Evolutionary conservation across 2,888 invertebrate species (phyloP), one percentile per base, ranked within the genome.

Genomic region (Alsophila aescularia): DNA sequence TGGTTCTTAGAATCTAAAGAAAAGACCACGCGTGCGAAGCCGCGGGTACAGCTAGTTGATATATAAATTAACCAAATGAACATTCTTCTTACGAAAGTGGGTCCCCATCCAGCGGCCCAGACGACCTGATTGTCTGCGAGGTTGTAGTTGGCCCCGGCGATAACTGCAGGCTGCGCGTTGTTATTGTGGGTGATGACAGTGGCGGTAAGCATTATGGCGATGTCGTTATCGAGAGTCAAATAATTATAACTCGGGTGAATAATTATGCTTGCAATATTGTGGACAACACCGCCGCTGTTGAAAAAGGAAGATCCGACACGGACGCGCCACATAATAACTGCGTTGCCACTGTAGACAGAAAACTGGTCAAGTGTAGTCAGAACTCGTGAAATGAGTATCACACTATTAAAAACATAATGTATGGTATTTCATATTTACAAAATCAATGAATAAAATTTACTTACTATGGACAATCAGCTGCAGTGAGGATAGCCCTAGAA

Each of bases 61-160:
- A n/a, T n/a, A n/a, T n/a, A n/a, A n/a, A n/a, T n/a, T n/a, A n/a
- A n/a, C n/a, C n/a, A n/a, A n/a, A n/a, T n/a, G n/a, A n/a, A n/a
- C n/a, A n/a, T n/a, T n/a, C n/a, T 29, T 75, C 81, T 77, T 62
- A 83, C 83, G 2, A 60, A 60, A 45, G 64, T 77, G 8, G 53
- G 14, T 2, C 86, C 86, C 85, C 86, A 86, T 55, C 86, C 85
- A 15, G 80, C 66, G 18, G 82, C 81, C 77, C 75, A 80, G 0
- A 85, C 81, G 2, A 52, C 58, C 52, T 73, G 64, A 54, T 82
- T 76, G 44, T 83, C 82, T 9, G 16, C 60, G 0, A 82, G 55
- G 27, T 63, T 59, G 60, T 83, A 85, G 58, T 72, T 80, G 14
- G 72, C 2, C 0, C 79, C 73, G n/a, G 71, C 56, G 21, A 70